Evolutionary conservation across 1,140 invertebrate species (phyloP).

Genomic region (Aphaenogaster floridana): DNA sequence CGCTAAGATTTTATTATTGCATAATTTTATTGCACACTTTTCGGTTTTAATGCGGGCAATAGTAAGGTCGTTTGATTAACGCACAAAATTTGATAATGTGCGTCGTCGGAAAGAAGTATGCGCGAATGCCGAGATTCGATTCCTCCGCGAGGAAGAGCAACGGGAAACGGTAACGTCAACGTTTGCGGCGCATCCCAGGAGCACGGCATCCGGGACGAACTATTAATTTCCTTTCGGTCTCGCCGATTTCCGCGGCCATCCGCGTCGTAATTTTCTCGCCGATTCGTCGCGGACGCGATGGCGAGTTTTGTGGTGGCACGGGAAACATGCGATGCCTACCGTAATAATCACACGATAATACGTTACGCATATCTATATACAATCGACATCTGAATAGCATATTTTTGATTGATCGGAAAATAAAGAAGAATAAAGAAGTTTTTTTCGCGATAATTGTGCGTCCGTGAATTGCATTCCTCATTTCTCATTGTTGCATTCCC

Average conservation of each 20-base stretch:
- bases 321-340: neutral
- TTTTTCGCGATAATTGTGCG: neutral
- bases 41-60: neutral
- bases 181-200: conserved; percentile 75
- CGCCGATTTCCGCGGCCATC: conserved; percentile 72
- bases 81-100: neutral
- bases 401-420: neutral
- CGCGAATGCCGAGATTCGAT: conserved; percentile 38
- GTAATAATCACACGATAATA: conserved; percentile 44
- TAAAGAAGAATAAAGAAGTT: neutral
- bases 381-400: conserved; percentile 8
- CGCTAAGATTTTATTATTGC: neutral
- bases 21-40: neutral
- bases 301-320: conserved; percentile 47
- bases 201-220: conserved; percentile 77
- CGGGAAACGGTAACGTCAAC: conserved; percentile 66
- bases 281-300: conserved; percentile 61
- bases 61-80: neutral
- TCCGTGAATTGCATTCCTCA: neutral
- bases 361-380: neutral
- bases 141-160: conserved; percentile 31
- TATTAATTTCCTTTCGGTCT: conserved; percentile 80
- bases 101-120: conserved; percentile 26
- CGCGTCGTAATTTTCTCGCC: conserved; percentile 71
- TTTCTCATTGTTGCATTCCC: neutral